These are phyloP conservation scores for Papilio polytes DNA, from an alignment of 1,140 invertebrate species.

Conservation along the genomic window DNA sequence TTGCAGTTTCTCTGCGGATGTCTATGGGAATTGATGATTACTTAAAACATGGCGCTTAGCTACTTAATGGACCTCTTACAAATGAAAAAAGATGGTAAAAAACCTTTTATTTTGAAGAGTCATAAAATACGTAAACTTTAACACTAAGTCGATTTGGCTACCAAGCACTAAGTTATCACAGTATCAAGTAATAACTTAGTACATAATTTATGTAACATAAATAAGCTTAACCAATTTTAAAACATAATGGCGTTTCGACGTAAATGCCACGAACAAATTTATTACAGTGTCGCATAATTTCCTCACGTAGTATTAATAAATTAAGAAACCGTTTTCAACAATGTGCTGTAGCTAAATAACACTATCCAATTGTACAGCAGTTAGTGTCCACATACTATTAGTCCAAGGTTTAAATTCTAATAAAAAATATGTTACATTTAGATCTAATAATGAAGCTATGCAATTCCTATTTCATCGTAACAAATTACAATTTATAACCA, in stretches of 20 bases:
- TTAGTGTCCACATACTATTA: neutral
- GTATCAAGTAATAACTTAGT: neutral
- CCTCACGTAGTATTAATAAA: constrained; percentile 13
- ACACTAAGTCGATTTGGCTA: neutral
- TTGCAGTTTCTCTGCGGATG: too few species aligned
- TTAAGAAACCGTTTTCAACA: constrained; percentile 12
- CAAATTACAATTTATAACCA: too few species aligned
- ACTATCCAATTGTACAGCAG: neutral
- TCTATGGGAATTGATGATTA: too few species aligned
- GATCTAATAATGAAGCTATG: too few species aligned
- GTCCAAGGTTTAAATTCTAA: neutral
- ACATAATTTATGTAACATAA: neutral
- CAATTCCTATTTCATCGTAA: too few species aligned
- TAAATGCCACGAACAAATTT: constrained; percentile 11
- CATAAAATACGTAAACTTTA: neutral
- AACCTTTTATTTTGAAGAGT: too few species aligned
- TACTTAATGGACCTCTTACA: too few species aligned
- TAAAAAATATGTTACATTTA: too few species aligned
- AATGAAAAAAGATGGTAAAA: neutral
- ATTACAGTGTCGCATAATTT: constrained; percentile 16
- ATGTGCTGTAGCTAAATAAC: constrained; percentile 5
- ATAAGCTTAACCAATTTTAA: constrained; percentile 10
- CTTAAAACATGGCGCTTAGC: too few species aligned
- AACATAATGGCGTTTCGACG: constrained; percentile 14
- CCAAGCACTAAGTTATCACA: neutral